Conservation (phyloP, 1,140 invertebrate species). For the Euglossa dilemma region DNA sequence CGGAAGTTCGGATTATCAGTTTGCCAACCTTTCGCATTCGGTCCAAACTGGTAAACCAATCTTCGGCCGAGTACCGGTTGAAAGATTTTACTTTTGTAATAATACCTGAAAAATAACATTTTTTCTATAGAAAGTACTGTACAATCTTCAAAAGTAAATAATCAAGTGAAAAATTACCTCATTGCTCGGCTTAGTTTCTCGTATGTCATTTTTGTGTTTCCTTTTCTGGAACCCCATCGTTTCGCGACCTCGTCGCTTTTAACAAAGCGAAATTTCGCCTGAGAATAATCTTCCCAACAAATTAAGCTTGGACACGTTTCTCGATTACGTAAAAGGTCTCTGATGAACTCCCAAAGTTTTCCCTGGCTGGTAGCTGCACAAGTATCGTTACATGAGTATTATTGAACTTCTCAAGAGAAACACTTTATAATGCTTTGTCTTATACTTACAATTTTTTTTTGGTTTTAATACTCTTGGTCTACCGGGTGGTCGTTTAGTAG, state of each 20-base stretch:
- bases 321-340: constrained; percentile 89
- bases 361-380: constrained; percentile 85
- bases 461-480: constrained; percentile 76
- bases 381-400: constrained; percentile 22
- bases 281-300: constrained; percentile 93
- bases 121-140: background rate
- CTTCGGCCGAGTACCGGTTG: constrained; percentile 90
- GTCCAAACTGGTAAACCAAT: constrained; percentile 94
- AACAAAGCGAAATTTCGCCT: constrained; percentile 94
- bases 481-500: constrained; percentile 79
- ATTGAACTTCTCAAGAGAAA: background rate
- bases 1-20: constrained; percentile 87
- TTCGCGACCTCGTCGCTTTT: constrained; percentile 94
- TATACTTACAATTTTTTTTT: constrained; percentile 77
- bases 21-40: constrained; percentile 89
- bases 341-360: constrained; percentile 91
- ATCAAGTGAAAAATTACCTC: constrained; percentile 84
- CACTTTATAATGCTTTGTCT: background rate
- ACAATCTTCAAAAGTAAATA: background rate
- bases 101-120: constrained; percentile 85
- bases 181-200: constrained; percentile 96
- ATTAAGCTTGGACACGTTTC: constrained; percentile 91
- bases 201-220: constrained; percentile 96
- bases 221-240: constrained; percentile 93
- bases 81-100: constrained; percentile 92